phyloP scores from a whole-genome alignment of 2,888 invertebrate species.

The Apamea monoglypha region DNA sequence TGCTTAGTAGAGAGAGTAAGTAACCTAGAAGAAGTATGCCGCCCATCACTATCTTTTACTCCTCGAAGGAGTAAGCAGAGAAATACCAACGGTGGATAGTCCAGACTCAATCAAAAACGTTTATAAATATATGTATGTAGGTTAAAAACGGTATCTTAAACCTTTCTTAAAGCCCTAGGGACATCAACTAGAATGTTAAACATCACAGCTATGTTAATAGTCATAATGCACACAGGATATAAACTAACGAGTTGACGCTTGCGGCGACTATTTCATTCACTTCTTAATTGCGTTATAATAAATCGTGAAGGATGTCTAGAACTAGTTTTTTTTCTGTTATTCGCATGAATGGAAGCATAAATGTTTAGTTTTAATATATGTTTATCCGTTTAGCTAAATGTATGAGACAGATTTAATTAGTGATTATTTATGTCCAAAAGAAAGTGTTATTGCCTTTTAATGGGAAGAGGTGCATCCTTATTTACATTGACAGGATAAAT shows the following conservation, averaged over 20 bases:
- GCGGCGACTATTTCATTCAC: slow-evolving; percentile 30
- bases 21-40: not conserved
- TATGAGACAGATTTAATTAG: slow-evolving; percentile 26
- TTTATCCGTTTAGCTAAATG: slow-evolving; percentile 8
- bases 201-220: slow-evolving; percentile 20
- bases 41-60: not conserved
- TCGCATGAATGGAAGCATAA: slow-evolving; percentile 12
- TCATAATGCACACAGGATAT: slow-evolving; percentile 19
- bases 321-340: slow-evolving; percentile 28
- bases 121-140: too few species aligned
- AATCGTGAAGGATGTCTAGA: slow-evolving; percentile 20
- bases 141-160: not conserved
- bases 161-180: not conserved
- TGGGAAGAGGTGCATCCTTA: not conserved
- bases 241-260: slow-evolving; percentile 15
- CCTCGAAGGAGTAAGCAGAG: too few species aligned
- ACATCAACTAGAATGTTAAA: not conserved
- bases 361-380: slow-evolving; percentile 11
- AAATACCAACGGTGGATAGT: too few species aligned
- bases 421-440: slow-evolving; percentile 18
- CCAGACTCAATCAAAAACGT: not conserved
- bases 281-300: slow-evolving; percentile 32
- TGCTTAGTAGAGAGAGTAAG: slow-evolving; percentile 25
- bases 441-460: slow-evolving; percentile 6
- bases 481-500: not conserved